These are phyloP conservation scores for Aurelia sp. DNA, from an alignment of 30 jellyfish, hydroid and myxozoan species.

Conservation along the genomic window DNA sequence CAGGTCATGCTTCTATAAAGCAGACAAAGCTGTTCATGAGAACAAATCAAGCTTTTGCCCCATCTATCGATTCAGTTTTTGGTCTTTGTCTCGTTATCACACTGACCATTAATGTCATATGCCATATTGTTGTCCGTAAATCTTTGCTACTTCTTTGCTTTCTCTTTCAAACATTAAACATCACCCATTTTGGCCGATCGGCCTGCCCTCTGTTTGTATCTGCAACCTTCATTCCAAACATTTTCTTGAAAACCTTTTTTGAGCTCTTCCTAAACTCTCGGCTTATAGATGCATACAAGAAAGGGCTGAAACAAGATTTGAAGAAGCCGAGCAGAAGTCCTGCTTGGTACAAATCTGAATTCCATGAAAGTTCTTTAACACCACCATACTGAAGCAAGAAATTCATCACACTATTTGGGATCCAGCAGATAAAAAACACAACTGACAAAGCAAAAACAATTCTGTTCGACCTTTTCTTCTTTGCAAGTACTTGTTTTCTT, in stretches of 20 bases:
- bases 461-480: slow-evolving; percentile 49
- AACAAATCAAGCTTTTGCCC: too few relatives aligned
- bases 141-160: too few relatives aligned
- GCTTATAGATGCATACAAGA: slow-evolving; percentile 79
- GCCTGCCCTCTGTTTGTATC: too few relatives aligned
- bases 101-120: too few relatives aligned
- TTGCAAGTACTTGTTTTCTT: slow-evolving; percentile 6
- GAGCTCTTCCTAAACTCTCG: slow-evolving; percentile 61
- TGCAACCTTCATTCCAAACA: neutral
- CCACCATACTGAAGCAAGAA: slow-evolving; percentile 50
- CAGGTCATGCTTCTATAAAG: too few relatives aligned
- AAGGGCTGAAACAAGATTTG: slow-evolving; percentile 84
- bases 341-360: slow-evolving; percentile 69
- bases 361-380: slow-evolving; percentile 57
- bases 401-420: slow-evolving; percentile 71
- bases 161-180: too few relatives aligned
- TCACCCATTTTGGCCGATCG: too few relatives aligned
- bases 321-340: slow-evolving; percentile 61
- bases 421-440: slow-evolving; percentile 83
- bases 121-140: too few relatives aligned
- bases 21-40: too few relatives aligned
- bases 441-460: slow-evolving; percentile 45
- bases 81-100: too few relatives aligned
- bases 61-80: too few relatives aligned
- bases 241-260: slow-evolving; percentile 17